A percentile compares a stretch with the other conserved stretches of the same genome.
phyloP scores from a whole-genome alignment of 2,797 vertebrate species.

The Anabacerthia variegaticeps region DNA sequence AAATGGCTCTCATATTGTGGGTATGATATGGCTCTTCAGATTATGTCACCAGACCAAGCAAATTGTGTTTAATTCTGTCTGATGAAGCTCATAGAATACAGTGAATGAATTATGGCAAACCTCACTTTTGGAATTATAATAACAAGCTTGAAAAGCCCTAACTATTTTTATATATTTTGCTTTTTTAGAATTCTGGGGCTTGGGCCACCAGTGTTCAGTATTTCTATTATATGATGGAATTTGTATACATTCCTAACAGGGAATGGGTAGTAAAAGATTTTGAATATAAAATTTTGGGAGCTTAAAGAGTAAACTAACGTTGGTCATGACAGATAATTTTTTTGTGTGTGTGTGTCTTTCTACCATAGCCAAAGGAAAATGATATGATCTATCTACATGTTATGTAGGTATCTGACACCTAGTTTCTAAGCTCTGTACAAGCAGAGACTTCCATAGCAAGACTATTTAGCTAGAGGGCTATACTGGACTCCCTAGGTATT shows the following conservation, averaged over 20 bases:
- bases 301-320: not conserved
- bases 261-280: not conserved
- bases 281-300: not conserved
- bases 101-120: not conserved
- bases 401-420: not conserved
- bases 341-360: not conserved
- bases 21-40: not conserved
- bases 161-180: not conserved
- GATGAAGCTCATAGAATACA: not conserved
- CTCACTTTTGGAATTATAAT: not conserved
- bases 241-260: not conserved
- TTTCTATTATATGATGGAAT: not conserved
- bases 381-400: not conserved
- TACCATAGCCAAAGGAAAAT: not conserved
- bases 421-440: not conserved
- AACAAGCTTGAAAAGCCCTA: not conserved
- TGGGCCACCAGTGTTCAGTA: not conserved
- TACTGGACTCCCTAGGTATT: not conserved
- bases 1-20: not conserved
- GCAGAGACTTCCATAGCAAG: not conserved
- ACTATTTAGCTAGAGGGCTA: not conserved
- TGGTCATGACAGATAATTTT: accelerated
- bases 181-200: not conserved
- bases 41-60: not conserved
- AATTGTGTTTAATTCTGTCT: not conserved